phyloP scores from a whole-genome alignment of 2,113 vertebrate genomes.

The Anguilla rostrata region DNA sequence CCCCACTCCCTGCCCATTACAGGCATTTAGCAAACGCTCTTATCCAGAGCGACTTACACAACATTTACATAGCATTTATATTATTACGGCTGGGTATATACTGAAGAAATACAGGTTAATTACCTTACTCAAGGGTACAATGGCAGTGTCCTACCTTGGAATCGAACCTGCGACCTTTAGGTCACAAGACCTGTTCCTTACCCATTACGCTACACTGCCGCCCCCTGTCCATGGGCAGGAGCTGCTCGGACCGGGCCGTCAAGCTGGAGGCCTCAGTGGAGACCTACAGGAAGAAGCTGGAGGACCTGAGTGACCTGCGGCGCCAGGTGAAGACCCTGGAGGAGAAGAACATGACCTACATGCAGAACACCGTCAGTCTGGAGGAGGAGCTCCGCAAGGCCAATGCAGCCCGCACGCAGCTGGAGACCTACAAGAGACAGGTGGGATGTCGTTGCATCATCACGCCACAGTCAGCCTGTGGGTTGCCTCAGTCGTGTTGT shows the following conservation, averaged over 20 bases:
- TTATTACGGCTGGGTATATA: too few relatives aligned
- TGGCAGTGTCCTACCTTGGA: too few relatives aligned
- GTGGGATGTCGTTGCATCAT: constrained; percentile 51
- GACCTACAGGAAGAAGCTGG: constrained; percentile 91
- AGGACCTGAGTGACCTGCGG: constrained; percentile 89
- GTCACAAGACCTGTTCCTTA: too few relatives aligned
- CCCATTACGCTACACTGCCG: too few relatives aligned
- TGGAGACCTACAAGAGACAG: constrained; percentile 94
- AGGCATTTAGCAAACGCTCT: too few relatives aligned
- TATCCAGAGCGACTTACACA: too few relatives aligned
- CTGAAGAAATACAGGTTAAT: too few relatives aligned
- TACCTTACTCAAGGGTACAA: too few relatives aligned
- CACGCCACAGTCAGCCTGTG: neutral
- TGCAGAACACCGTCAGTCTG: constrained; percentile 93
- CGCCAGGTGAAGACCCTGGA: constrained; percentile 92
- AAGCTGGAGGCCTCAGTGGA: constrained; percentile 92
- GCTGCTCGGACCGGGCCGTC: constrained; percentile 84
- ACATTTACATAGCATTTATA: too few relatives aligned
- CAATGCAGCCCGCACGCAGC: constrained; percentile 87
- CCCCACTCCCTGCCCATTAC: neutral
- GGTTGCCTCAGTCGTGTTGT: neutral
- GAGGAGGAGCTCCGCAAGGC: constrained; percentile 96
- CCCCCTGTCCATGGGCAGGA: constrained; percentile 53
- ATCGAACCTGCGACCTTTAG: too few relatives aligned
- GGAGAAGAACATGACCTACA: constrained; percentile 94